Evolutionary conservation across 2,888 invertebrate genomes (phyloP).

Genomic region (Yponomeuta plumbellus): DNA sequence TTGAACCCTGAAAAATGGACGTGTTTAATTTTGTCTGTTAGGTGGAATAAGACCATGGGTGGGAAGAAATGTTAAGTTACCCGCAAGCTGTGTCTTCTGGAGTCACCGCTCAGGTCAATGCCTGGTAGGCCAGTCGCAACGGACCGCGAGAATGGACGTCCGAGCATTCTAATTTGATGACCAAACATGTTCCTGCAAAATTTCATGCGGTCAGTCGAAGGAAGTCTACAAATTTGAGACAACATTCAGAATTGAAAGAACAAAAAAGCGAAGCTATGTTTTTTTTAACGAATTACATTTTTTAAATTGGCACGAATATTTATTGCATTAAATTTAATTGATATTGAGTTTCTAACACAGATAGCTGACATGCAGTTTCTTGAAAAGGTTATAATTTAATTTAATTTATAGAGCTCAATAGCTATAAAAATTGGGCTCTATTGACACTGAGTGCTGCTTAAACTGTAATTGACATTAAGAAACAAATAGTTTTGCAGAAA

Average conservation of each 20-base stretch:
- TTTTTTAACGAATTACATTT: conserved; percentile 30
- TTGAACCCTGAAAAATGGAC: conserved; percentile 76
- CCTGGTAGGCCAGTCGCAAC: conserved; percentile 77
- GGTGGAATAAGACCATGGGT: not conserved
- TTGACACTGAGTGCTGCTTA: not conserved
- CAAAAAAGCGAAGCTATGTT: conserved; percentile 60
- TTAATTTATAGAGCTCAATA: not conserved
- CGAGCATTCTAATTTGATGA: conserved; percentile 79
- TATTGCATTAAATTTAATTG: conserved; percentile 19
- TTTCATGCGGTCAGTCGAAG: not conserved
- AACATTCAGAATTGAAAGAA: conserved; percentile 19
- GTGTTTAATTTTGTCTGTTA: not conserved
- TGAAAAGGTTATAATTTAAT: not conserved
- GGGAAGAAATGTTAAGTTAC: conserved; percentile 45
- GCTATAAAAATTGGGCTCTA: not conserved
- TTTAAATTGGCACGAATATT: conserved; percentile 50
- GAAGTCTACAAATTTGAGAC: conserved; percentile 29
- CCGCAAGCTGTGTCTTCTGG: conserved; percentile 76
- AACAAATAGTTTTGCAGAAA: conserved; percentile 19
- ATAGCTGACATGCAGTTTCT: conserved; percentile 69
- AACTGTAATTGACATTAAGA: not conserved
- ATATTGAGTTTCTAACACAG: conserved; percentile 57
- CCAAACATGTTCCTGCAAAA: conserved; percentile 79
- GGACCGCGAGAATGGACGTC: conserved; percentile 79
- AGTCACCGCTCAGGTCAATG: conserved; percentile 68